Conservation (phyloP, 23 tunicate genomes). For the Ciona savignyi region DNA sequence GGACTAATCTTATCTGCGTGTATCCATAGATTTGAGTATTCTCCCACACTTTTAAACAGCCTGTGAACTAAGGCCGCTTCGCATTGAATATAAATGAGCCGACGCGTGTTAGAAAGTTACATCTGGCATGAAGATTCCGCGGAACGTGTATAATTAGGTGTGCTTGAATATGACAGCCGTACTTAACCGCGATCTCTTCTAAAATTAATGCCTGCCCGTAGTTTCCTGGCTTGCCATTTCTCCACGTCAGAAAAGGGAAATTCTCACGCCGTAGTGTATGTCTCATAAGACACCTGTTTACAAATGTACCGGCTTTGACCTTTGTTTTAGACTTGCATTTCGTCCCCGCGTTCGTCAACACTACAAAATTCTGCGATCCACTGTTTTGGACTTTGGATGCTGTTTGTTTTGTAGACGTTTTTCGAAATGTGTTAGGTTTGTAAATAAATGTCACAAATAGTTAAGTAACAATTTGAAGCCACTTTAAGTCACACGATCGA, state of each 20-base stretch:
- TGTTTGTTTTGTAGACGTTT: too few species aligned
- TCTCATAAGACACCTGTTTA: neutral
- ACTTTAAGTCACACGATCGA: too few species aligned
- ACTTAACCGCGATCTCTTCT: neutral
- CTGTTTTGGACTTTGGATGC: too few species aligned
- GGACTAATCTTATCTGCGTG: too few species aligned
- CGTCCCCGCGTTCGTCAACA: too few species aligned
- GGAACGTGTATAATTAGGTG: neutral
- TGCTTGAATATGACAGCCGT: neutral
- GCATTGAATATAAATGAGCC: neutral
- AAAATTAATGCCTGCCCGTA: neutral
- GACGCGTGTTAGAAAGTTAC: neutral
- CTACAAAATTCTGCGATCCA: too few species aligned
- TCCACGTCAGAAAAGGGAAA: neutral
- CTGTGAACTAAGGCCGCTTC: neutral
- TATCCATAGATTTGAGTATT: too few species aligned
- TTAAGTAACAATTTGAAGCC: too few species aligned
- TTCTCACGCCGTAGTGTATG: neutral
- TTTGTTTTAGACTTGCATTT: neutral
- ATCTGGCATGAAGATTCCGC: too few species aligned
- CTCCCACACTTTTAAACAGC: neutral
- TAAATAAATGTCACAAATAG: too few species aligned
- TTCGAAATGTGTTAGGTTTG: too few species aligned
- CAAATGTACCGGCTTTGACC: neutral
- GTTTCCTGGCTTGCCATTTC: neutral